These are phyloP conservation scores for Accipiter cooperii DNA, from an alignment of 2,113 vertebrate genomes.

Conservation along the genomic window DNA sequence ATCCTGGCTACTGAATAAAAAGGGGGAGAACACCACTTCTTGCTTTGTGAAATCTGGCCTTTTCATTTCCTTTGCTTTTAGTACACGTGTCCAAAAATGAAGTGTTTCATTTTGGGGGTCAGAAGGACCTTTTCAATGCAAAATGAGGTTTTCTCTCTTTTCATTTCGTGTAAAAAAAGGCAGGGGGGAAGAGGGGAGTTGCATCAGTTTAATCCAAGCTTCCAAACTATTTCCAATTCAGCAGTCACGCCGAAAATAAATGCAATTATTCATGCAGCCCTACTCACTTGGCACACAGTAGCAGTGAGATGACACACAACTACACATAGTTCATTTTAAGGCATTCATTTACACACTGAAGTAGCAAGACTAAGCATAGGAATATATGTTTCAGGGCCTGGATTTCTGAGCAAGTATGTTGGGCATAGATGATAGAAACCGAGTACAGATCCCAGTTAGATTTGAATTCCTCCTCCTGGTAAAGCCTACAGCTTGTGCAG, in stretches of 20 bases:
- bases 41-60: not conserved
- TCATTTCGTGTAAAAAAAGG: not conserved
- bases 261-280: not conserved
- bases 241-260: not conserved
- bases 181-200: not conserved
- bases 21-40: not conserved
- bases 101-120: slow-evolving; percentile 33
- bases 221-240: not conserved
- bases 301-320: not conserved
- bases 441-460: not conserved
- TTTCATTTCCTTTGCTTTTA: slow-evolving; percentile 42
- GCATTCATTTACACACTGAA: not conserved
- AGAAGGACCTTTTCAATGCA: not conserved
- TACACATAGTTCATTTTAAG: not conserved
- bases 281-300: not conserved
- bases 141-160: not conserved
- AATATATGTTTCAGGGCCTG: not conserved
- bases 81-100: not conserved
- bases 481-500: not conserved
- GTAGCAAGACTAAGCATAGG: not conserved
- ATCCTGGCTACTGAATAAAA: not conserved
- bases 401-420: not conserved
- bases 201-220: not conserved
- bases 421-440: not conserved
- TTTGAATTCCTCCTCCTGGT: not conserved